Base-by-base conservation (phyloP, 2,797 vertebrate genomes). In the Carapus acus region DNA sequence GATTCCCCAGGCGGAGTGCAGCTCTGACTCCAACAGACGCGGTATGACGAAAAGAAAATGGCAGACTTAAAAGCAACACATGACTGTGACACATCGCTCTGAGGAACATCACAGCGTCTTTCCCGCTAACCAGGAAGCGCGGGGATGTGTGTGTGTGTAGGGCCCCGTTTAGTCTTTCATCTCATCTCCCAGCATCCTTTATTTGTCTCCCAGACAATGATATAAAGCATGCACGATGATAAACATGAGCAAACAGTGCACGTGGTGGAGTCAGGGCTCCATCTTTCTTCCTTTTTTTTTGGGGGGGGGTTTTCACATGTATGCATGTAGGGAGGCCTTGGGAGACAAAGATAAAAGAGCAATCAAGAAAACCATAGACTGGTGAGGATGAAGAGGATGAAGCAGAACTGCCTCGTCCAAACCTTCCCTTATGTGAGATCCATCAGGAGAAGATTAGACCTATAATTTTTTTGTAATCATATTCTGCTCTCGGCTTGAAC, bases 291-390 rank as follows among this genome's bases (percentile, higher is more conserved):
- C n/a, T n/a, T n/a, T n/a, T n/a, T n/a, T n/a, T n/a, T n/a, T n/a
- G n/a, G n/a, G n/a, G n/a, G n/a, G n/a, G n/a, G n/a, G 14, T 44
- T 54, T 17, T 61, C 19, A 63, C 54, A 49, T 62, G 52, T 47
- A 49, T 55, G 41, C 51, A 53, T 45, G 54, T 40, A 4, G 29
- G 50, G 59, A 71, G 56, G 13, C 9, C 17, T 27, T 44, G 12
- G 49, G 22, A 51, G 54, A 59, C 60, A 64, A 71, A 75, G 33
- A 53, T 41, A 19, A 34, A n/a, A 36, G 7, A 27, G 40, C 52
- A 41, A 45, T 34, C 12, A 37, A n/a, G 43, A 11, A 50, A n/a
- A 43, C 13, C 38, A 51, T 23, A 43, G 62, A 51, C 49, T 67
- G 31, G 46, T 49, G 52, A 43, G 39, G 47, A 27, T 38, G 45